A percentile compares a stretch with the other conserved stretches of the same genome.
Evolutionary conservation across 2,888 invertebrate genomes (phyloP).

Genomic region (Branchinecta sandiegonensis): DNA sequence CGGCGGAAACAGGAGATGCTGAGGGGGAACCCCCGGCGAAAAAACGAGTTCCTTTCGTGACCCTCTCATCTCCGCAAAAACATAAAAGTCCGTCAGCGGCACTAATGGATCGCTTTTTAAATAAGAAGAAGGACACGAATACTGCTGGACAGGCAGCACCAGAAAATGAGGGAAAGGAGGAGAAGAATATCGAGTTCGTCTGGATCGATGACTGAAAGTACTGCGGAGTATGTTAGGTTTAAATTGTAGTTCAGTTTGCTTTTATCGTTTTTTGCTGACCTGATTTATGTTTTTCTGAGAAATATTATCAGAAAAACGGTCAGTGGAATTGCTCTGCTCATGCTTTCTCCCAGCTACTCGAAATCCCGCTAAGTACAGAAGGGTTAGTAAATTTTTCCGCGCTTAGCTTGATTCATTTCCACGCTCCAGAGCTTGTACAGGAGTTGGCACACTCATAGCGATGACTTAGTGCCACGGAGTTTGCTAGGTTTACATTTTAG

Average conservation of each 20-base stretch:
- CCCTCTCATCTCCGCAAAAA: slow-evolving; percentile 13
- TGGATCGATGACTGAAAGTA: not conserved
- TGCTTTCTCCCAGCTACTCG: too few relatives aligned
- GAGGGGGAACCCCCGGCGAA: not conserved
- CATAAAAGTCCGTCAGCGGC: not conserved
- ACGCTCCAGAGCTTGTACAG: too few relatives aligned
- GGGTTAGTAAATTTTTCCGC: too few relatives aligned
- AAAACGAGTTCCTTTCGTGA: slow-evolving; percentile 1
- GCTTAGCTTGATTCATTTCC: too few relatives aligned
- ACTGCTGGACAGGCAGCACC: not conserved
- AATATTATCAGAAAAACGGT: too few relatives aligned
- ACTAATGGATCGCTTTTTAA: not conserved
- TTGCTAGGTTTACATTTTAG: too few relatives aligned
- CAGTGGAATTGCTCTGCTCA: too few relatives aligned
- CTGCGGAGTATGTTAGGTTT: not conserved
- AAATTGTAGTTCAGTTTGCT: not conserved
- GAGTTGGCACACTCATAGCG: too few relatives aligned
- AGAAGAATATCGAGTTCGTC: slow-evolving; percentile 1
- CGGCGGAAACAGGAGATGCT: not conserved
- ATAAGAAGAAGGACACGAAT: too few relatives aligned
- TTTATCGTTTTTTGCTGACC: not conserved
- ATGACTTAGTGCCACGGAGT: too few relatives aligned
- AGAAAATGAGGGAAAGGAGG: not conserved
- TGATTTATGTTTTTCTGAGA: too few relatives aligned
- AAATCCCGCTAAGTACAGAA: too few relatives aligned